Evolutionary conservation across 2,113 vertebrate species (phyloP).

Genomic region (Ammodytes dubius): DNA sequence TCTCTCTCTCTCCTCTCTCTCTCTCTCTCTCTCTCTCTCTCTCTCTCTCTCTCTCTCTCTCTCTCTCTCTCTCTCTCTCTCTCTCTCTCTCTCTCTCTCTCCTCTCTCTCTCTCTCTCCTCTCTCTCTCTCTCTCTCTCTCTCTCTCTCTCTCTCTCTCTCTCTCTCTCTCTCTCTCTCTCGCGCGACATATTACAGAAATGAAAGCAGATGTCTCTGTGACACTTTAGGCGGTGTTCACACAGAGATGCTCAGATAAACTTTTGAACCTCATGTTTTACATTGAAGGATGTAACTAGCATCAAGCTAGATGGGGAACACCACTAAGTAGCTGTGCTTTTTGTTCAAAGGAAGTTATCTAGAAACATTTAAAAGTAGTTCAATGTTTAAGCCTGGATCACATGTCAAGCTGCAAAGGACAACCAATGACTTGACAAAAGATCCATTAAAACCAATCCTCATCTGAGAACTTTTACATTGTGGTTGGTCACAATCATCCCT

Average conservation of each 20-base stretch:
- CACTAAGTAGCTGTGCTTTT: not conserved
- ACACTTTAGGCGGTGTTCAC: constrained; percentile 26
- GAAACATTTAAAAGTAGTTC: constrained; percentile 4
- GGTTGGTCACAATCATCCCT: not conserved
- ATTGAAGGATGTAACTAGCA: not conserved
- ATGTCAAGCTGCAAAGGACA: not conserved
- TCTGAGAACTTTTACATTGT: not conserved
- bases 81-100: too few species aligned
- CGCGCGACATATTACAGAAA: constrained; percentile 13
- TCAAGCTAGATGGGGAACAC: not conserved
- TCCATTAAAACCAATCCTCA: not conserved
- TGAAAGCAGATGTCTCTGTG: constrained; percentile 18
- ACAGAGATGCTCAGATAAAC: constrained; percentile 9
- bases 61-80: too few species aligned
- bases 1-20: too few species aligned
- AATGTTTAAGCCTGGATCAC: not conserved
- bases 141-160: too few species aligned
- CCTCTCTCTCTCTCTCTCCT: too few species aligned
- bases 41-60: too few species aligned
- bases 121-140: too few species aligned
- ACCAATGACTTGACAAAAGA: not conserved
- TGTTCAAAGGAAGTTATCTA: not conserved
- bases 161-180: constrained; percentile 10
- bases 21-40: too few species aligned
- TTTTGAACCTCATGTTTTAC: constrained; percentile 24